A percentile compares a stretch with the other conserved stretches of the same genome.
Conservation (phyloP, 1,140 invertebrate species). For the Rhagoletis zephyria region DNA sequence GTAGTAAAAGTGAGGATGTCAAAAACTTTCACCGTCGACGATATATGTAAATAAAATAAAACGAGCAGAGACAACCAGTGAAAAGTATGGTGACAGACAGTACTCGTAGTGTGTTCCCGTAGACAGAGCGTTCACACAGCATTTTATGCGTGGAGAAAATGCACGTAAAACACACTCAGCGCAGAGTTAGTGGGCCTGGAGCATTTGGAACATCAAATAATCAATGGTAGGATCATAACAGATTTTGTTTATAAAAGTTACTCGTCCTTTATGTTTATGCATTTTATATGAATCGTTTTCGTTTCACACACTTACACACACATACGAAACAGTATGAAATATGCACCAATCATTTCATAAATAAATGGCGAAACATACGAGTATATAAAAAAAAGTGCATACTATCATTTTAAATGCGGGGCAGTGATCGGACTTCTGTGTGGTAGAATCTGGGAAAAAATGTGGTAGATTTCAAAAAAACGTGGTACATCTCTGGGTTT, state of each 20-base stretch:
- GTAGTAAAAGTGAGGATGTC: background rate
- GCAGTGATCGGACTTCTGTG: no score
- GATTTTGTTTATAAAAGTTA: background rate
- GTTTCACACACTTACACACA: constrained; percentile 1
- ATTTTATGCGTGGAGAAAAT: constrained; percentile 62
- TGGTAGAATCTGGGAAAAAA: no score
- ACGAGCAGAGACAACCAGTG: background rate
- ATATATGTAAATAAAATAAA: background rate
- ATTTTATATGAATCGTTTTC: background rate
- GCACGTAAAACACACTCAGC: constrained; percentile 73
- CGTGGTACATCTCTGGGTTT: no score
- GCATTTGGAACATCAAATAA: constrained; percentile 72
- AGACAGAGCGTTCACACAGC: constrained; percentile 41
- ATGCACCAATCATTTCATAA: background rate
- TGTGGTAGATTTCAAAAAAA: no score
- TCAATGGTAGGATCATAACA: constrained; percentile 67
- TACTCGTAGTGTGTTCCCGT: background rate
- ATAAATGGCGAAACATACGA: background rate
- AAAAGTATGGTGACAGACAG: constrained; percentile 13
- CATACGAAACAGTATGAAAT: background rate
- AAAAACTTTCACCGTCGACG: background rate
- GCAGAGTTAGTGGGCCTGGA: constrained; percentile 72
- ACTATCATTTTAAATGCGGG: no score
- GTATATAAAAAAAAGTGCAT: no score
- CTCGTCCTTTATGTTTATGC: background rate